Base-by-base conservation (phyloP, 2,113 vertebrate species). In the Pseudolaguvia tuberculata region DNA sequence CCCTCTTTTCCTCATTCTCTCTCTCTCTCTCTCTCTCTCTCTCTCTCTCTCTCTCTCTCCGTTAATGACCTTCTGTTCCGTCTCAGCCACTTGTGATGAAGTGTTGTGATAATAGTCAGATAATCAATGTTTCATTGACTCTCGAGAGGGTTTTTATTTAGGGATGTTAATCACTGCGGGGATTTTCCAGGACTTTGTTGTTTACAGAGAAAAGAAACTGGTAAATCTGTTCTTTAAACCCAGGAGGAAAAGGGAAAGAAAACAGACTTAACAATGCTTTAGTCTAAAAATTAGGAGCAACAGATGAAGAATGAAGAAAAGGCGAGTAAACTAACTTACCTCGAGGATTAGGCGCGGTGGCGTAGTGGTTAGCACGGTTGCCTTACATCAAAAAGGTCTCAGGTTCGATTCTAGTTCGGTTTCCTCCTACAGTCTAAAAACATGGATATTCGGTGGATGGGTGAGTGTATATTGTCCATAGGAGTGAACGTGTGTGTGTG, bases 71-170 rank as follows among this genome's bases (percentile, higher is more conserved):
- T 53, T 75, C 57, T 56, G 55, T 35, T 76, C 73, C 78, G 80
- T 79, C 68, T 71, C 78, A 78, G 70, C 35, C 73, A 66, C 81
- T 83, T 70, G 78, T 81, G 78, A 86, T 83, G 79, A 88, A 86
- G 83, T 84, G 74, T 71, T 81, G 65, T 71, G n/a, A n/a, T 84
- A 85, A 88, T 83, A 82, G 79, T 80, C 80, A 80, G 84, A 72
- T 77, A 86, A 86, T 86, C 78, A 85, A 81, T 77, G 80, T 86
- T 86, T 87, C 81, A 85, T 82, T 81, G 70, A 80, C 73, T 72
- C 71, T 79, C 80, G 77, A 69, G 77, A 69, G 72, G 47, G 75
- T 25, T 73, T 85, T 87, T 85, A 73, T 80, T 85, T 79, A 73
- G 77, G 63, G 57, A 81, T 8, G 65, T 82, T 76, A 86, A 72